Conservation (phyloP, 2,888 invertebrate genomes). For the Julus scanicus region DNA sequence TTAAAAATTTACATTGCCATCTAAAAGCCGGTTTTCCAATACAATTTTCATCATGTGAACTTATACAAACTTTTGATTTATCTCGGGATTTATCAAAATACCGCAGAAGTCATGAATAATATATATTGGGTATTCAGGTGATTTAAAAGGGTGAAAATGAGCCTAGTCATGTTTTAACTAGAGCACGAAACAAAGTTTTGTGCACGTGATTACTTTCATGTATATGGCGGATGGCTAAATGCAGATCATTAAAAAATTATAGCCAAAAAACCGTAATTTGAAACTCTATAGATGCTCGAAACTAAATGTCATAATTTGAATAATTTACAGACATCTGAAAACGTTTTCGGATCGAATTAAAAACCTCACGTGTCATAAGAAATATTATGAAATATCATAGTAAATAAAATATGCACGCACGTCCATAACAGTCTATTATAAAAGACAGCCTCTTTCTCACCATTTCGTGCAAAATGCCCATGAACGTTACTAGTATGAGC, state of each 20-base stretch:
- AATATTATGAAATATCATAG: neutral
- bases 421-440: neutral
- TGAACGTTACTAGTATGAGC: neutral
- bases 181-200: neutral
- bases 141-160: neutral
- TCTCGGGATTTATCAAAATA: neutral
- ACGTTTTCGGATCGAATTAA: neutral
- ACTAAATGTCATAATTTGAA: neutral
- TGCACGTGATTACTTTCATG: neutral
- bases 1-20: slow-evolving; percentile 17
- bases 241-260: neutral
- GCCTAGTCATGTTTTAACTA: neutral
- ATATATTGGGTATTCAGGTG: neutral
- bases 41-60: neutral
- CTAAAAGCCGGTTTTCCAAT: neutral
- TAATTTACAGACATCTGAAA: neutral
- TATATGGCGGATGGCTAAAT: neutral
- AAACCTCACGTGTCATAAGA: neutral
- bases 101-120: slow-evolving; percentile 18
- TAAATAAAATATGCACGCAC: neutral
- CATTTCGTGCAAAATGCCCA: neutral
- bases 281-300: neutral
- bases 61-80: slow-evolving; percentile 26
- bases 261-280: neutral
- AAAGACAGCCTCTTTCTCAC: neutral